Evolutionary conservation across 2,797 vertebrate species (phyloP).

Genomic region (Rhinogobio ventralis): DNA sequence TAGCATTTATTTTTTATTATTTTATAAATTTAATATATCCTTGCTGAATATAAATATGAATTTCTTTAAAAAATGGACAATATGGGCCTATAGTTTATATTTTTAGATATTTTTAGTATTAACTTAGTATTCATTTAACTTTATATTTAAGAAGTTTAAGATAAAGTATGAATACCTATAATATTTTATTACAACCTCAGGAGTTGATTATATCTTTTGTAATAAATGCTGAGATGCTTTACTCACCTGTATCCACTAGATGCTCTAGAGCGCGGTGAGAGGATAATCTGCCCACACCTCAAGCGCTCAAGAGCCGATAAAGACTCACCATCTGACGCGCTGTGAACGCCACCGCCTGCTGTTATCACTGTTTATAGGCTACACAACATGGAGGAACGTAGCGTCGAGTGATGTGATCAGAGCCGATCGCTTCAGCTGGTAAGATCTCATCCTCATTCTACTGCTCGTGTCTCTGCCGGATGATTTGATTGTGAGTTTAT

Average conservation of each 20-base stretch:
- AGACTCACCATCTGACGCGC: neutral
- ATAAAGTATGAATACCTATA: neutral
- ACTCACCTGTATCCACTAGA: conserved; percentile 60
- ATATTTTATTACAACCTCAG: neutral
- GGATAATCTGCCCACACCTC: conserved; percentile 24
- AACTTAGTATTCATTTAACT: neutral
- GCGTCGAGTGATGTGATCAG: conserved; percentile 4
- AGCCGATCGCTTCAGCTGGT: neutral
- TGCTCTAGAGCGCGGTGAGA: conserved; percentile 52
- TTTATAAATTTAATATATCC: neutral
- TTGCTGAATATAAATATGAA: neutral
- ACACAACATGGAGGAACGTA: neutral
- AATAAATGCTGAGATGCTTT: conserved; percentile 31
- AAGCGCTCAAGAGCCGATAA: conserved; percentile 27
- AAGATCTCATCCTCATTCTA: conserved; percentile 6
- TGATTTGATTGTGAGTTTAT: neutral
- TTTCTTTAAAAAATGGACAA: neutral
- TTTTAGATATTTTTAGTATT: neutral
- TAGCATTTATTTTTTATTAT: too few species aligned
- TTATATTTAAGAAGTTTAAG: neutral
- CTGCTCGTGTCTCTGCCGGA: neutral
- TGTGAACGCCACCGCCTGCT: neutral
- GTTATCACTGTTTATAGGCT: neutral
- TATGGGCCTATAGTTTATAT: too few species aligned
- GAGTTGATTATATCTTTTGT: neutral